These are phyloP conservation scores for Saimiri boliviensis DNA, from an alignment of 2,113 vertebrate species.

Conservation along the genomic window DNA sequence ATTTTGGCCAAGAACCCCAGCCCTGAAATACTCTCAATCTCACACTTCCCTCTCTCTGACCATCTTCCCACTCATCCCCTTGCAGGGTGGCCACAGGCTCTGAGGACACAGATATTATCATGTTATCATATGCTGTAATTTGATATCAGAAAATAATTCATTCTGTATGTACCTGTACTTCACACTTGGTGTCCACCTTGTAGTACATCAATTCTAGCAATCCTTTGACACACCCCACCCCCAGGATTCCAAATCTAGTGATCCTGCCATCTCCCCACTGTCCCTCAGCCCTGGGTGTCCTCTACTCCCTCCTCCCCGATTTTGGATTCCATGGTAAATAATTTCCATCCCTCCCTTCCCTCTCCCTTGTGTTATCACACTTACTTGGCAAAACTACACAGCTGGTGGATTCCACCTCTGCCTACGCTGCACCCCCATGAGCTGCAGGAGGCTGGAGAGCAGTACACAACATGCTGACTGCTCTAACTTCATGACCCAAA, in stretches of 20 bases:
- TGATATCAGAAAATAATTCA: no score
- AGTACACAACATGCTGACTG: neutral
- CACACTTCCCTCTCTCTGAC: neutral
- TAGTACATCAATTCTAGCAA: neutral
- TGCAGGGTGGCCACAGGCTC: no score
- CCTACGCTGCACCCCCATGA: neutral
- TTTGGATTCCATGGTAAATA: no score
- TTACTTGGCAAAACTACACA: neutral
- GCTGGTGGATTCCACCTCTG: neutral
- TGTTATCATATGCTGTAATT: neutral
- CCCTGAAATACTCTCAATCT: neutral
- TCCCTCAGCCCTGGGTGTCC: neutral
- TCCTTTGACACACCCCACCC: neutral
- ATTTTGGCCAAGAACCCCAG: no score
- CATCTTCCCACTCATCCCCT: neutral
- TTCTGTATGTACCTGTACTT: neutral
- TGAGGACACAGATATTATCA: neutral
- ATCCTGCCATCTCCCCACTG: neutral
- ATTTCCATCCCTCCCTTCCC: neutral
- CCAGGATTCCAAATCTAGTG: neutral
- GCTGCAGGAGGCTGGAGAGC: neutral
- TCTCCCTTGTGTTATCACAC: neutral
- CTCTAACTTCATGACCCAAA: no score
- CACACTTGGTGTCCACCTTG: neutral
- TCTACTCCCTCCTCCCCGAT: neutral